These are phyloP conservation scores for Eurosta solidaginis DNA, from an alignment of 1,140 invertebrate genomes.

Conservation along the genomic window DNA sequence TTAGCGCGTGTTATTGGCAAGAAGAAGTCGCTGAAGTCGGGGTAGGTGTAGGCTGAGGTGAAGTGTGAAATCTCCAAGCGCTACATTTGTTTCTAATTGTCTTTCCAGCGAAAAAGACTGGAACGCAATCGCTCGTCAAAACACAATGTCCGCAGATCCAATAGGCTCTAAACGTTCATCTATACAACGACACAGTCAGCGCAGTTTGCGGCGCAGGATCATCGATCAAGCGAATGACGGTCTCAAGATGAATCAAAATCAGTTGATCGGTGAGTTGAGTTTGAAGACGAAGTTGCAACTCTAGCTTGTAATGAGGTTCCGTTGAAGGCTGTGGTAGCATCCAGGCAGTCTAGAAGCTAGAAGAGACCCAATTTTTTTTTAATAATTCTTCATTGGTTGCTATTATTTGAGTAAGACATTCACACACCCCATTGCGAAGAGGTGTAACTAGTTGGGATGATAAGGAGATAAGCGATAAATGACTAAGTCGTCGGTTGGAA, in stretches of 20 bases:
- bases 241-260: constrained; percentile 50
- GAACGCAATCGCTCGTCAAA: constrained; percentile 79
- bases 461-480: too few relatives aligned
- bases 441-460: too few relatives aligned
- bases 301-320: too few relatives aligned
- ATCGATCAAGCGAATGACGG: constrained; percentile 66
- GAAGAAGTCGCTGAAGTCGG: constrained; percentile 63
- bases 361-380: too few relatives aligned
- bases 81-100: not conserved
- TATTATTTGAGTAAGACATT: too few relatives aligned
- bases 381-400: too few relatives aligned
- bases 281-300: not conserved
- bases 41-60: constrained; percentile 45
- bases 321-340: too few relatives aligned
- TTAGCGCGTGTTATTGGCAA: constrained; percentile 77
- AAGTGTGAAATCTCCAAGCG: not conserved
- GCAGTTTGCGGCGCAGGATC: constrained; percentile 72
- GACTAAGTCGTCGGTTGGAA: too few relatives aligned
- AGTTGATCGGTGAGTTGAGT: constrained; percentile 62
- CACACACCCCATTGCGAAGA: too few relatives aligned
- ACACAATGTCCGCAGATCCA: constrained; percentile 70
- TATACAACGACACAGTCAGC: constrained; percentile 66
- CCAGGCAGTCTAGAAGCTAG: too few relatives aligned
- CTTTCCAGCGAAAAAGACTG: constrained; percentile 71
- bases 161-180: constrained; percentile 77